Base-by-base conservation (phyloP, 30 jellyfish, hydroid and myxozoan species). In the Hydractinia symbiolongicarpus region DNA sequence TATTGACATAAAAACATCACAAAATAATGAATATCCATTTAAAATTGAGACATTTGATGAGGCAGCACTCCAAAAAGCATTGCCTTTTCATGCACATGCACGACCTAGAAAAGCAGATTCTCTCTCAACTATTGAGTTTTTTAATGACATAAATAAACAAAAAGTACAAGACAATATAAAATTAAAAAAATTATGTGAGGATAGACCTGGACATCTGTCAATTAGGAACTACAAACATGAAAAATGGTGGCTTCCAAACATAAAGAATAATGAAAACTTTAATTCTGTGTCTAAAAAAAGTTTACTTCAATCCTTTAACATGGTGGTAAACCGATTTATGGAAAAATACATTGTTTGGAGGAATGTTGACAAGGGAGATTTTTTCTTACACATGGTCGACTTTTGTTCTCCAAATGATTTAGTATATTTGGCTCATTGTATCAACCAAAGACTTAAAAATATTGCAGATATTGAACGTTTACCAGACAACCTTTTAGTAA, bases 361-460 rank as follows among this genome's bases (percentile, higher is more conserved):
- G 64, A 90, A 91, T 86, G 95, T 95, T 19, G 96, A 86, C 55
- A 81, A 73, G 57, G 98, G 96, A n/a, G 96, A 80, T 50, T 86
- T 90, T 60, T 66, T 89, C 53, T 60, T 91, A 9, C 78, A 77
- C 20, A 10, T 91, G 15, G 66, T 83, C 15, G 52, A 89, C 30
- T 30, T 51, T 4, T 81, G 95, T 64, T 16, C 73, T 52, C 30
- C 55, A 19, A 89, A 79, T 14, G 98, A 91, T 40, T 88, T 91
- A 16, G 72, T 67, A 57, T 91, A 78, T 50, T 83, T 91, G 67
- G 86, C 94, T 56, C 81, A 86, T 52, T 79, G 94, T 64, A 84
- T 91, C 62, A 54, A 77, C 15, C 91, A 91, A 53, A 75, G 92
- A 78, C 75, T 85, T 52, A 84, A 67, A 64, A 88, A 85, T 9